Evolutionary conservation across 2,797 vertebrate species (phyloP), one percentile per base, ranked within the genome.

Genomic region (Anabacerthia variegaticeps): DNA sequence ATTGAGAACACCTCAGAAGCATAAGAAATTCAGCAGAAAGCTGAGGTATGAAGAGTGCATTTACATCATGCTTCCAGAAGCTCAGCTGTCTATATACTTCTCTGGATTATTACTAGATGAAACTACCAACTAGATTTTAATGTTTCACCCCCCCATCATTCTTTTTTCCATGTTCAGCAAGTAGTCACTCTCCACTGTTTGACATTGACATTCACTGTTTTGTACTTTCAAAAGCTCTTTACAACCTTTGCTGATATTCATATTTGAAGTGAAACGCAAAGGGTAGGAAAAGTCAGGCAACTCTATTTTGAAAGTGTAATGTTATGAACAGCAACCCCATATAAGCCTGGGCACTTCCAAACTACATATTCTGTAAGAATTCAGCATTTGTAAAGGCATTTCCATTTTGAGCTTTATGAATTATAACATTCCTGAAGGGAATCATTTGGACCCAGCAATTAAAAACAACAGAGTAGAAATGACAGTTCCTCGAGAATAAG

Each of bases 221-320:
- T 62, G 51, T 59, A 58, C 51, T 84, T 93, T 52, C 61, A 72
- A 7, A 39, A 68, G 24, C 20, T 39, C 44, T 85, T 85, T 90
- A 86, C 13, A 86, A 41, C 41, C 43, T 93, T 85, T 82, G 46
- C 48, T 55, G 44, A 73, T 82, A 93, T 63, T 87, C 80, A n/a
- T 41, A 84, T 28, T 73, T 71, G 15, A 93, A 81, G 27, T 62
- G 34, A 94, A 92, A 93, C 22, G 37, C 52, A 88, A 84, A 49
- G 24, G 48, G 23, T 69, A 49, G 48, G 43, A 84, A 77, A 92
- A 94, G 10, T 41, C 71, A 82, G 59, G 28, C 43, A 95, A 79
- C 52, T 76, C 16, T 73, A 63, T 51, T 74, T 84, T 52, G 27
- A 32, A 91, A 89, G 52, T 37, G 8, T 27, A 73, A 5, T 52